Percentiles rank a stretch among this genome's conserved stretches.
These are phyloP conservation scores for Chironomus tentans DNA, from an alignment of 2,888 invertebrate species.

Conservation along the genomic window DNA sequence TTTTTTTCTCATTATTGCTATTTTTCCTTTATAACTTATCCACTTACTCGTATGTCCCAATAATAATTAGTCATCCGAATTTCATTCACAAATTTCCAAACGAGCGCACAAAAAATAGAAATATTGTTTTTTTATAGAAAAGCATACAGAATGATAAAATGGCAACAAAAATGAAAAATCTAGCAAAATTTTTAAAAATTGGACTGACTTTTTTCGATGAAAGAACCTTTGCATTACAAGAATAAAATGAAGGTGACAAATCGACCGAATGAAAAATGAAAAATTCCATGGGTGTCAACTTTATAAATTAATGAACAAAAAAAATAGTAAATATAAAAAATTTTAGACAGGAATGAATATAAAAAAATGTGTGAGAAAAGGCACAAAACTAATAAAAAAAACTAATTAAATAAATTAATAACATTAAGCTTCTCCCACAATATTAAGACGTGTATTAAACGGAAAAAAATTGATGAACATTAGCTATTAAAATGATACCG, in stretches of 20 bases:
- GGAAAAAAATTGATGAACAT: not conserved
- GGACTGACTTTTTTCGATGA: not conserved
- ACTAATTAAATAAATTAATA: constrained; percentile 22
- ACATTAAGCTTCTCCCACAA: constrained; percentile 10
- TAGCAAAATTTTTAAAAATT: not conserved
- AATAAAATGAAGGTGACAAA: not conserved
- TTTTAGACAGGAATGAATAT: not conserved
- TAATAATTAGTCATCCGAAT: too few relatives aligned
- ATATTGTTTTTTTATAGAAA: too few relatives aligned
- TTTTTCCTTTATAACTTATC: too few relatives aligned
- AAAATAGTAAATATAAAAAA: not conserved
- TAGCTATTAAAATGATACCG: not conserved
- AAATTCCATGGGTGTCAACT: constrained; percentile 25
- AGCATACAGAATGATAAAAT: not conserved
- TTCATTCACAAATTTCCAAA: too few relatives aligned
- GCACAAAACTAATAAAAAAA: not conserved
- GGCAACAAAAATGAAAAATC: not conserved
- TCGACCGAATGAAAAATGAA: not conserved
- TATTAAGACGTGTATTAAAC: not conserved
- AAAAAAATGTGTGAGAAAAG: not conserved
- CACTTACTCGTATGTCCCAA: too few relatives aligned
- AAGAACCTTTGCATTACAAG: not conserved
- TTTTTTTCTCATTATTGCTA: too few relatives aligned
- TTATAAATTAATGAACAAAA: not conserved
- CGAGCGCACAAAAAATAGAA: too few relatives aligned